These are phyloP conservation scores for Patiria pectinifera DNA, from an alignment of 53 echinoderm and acorn worm species.

Conservation along the genomic window DNA sequence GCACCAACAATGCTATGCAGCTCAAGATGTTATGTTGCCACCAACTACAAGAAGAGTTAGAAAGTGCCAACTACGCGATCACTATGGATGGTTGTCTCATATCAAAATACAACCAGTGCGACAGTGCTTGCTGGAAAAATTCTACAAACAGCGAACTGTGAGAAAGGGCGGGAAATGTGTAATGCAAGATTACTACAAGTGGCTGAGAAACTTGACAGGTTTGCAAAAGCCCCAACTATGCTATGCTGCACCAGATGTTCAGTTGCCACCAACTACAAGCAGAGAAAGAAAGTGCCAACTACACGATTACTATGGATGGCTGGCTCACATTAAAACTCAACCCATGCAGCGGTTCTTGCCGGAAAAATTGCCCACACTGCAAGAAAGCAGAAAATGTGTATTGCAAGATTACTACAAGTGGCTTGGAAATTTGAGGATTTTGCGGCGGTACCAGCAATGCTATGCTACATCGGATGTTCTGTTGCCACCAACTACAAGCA, in stretches of 20 bases:
- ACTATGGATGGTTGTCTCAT: neutral
- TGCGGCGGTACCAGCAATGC: no score
- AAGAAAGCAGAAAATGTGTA: conserved; percentile 9
- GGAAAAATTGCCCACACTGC: neutral
- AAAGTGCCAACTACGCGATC: neutral
- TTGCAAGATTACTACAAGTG: no score
- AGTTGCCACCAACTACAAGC: neutral
- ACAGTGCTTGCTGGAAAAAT: neutral
- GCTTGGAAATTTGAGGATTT: no score
- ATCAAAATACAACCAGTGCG: neutral
- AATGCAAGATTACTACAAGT: conserved; percentile 36
- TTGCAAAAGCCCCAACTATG: neutral
- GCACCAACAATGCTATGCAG: neutral
- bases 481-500: neutral
- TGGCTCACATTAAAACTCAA: neutral
- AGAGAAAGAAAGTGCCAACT: neutral
- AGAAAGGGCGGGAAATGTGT: conserved; percentile 15
- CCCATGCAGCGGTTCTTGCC: neutral
- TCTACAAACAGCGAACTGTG: no score
- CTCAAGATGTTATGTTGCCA: neutral
- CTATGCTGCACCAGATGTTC: neutral
- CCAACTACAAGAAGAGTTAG: neutral
- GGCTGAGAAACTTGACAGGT: neutral
- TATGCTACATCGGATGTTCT: no score
- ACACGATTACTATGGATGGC: neutral